phyloP scores from a whole-genome alignment of 37 sponge, comb jelly and placozoan species.

The Bolinopsis microptera region DNA sequence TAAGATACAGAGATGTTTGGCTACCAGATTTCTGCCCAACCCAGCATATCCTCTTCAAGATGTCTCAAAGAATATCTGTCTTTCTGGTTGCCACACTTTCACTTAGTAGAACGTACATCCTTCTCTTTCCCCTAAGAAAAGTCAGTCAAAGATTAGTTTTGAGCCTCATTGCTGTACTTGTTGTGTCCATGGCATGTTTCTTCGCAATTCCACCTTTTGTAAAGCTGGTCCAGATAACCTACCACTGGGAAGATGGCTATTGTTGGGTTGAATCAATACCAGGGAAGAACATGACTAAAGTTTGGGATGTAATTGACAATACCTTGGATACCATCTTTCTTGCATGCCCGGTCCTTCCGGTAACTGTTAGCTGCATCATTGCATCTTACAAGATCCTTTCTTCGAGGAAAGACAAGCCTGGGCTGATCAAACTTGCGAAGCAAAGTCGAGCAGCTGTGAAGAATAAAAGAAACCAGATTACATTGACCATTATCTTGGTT shows the following conservation, averaged over 20 bases:
- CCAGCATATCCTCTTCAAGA: conserved; percentile 11
- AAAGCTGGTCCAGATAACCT: background rate
- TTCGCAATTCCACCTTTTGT: background rate
- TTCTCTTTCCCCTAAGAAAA: background rate
- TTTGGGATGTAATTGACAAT: background rate
- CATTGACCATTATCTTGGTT: background rate
- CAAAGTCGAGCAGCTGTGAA: background rate
- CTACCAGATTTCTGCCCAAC: background rate
- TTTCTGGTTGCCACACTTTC: background rate
- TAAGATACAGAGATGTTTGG: background rate
- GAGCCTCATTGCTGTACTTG: background rate
- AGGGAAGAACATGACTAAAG: background rate
- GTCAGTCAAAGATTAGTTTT: background rate
- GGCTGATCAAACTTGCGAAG: background rate
- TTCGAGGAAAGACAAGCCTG: background rate
- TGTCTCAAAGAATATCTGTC: too few relatives aligned
- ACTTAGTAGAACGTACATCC: background rate
- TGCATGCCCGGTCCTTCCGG: background rate
- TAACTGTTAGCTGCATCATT: background rate
- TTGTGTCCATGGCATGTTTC: background rate
- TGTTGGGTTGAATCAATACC: background rate
- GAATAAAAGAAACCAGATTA: background rate
- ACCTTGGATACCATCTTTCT: background rate
- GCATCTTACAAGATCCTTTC: background rate
- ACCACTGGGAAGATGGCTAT: too few relatives aligned